Percentiles rank a stretch among this genome's conserved stretches.
These are phyloP conservation scores for Pinna nobilis DNA, from an alignment of 1,140 invertebrate species.

Conservation along the genomic window DNA sequence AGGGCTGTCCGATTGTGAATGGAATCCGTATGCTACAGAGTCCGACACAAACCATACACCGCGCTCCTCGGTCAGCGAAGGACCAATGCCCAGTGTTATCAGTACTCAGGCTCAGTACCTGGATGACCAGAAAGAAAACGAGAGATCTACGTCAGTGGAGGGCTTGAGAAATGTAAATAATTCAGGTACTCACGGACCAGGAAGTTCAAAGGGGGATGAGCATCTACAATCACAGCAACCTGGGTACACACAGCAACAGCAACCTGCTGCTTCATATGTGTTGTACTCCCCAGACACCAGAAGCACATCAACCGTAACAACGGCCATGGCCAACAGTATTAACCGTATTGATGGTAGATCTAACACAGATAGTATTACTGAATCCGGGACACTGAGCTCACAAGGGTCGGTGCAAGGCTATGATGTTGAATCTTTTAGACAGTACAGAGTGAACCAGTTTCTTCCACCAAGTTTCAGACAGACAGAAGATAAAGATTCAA, in stretches of 20 bases:
- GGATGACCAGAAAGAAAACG: too few species aligned
- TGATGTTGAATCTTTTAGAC: too few species aligned
- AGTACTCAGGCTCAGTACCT: constrained; percentile 12
- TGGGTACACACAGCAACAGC: background rate
- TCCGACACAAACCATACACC: constrained; percentile 51
- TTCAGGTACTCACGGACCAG: too few species aligned
- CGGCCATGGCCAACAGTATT: background rate
- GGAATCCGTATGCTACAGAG: constrained; percentile 58
- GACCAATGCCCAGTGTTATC: background rate
- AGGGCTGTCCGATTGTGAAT: constrained; percentile 55
- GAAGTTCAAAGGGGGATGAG: background rate
- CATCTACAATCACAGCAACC: background rate
- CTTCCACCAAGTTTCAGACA: too few species aligned
- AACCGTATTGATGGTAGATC: background rate
- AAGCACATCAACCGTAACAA: background rate
- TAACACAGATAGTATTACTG: background rate
- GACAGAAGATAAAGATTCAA: too few species aligned
- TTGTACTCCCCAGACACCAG: constrained; percentile 12
- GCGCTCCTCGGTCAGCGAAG: constrained; percentile 36
- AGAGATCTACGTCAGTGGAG: too few species aligned
- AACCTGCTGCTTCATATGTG: background rate
- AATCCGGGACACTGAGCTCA: too few species aligned
- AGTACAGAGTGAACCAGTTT: too few species aligned
- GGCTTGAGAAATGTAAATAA: too few species aligned
- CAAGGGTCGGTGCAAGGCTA: too few species aligned